Evolutionary conservation across 1,140 invertebrate genomes (phyloP).

Genomic region (Pectinophora gossypiella): DNA sequence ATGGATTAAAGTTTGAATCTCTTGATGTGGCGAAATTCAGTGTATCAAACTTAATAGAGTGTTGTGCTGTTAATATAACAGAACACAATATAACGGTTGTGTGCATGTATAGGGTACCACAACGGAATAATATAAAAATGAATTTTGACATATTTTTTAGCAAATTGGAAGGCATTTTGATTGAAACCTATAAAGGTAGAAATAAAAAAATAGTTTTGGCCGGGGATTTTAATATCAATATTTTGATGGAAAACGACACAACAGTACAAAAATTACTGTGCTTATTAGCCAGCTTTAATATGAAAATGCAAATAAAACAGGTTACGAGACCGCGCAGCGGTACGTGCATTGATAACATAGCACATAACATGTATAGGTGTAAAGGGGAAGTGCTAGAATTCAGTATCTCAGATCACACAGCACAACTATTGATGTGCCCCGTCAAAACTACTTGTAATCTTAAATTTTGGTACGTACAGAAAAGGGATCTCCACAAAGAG

Average conservation of each 20-base stretch:
- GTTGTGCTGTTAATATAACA: constrained; percentile 1
- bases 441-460: neutral
- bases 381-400: neutral
- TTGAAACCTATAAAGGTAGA: neutral
- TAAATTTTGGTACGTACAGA: neutral
- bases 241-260: neutral
- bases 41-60: neutral
- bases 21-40: neutral
- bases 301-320: neutral
- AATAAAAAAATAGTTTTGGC: neutral
- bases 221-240: neutral
- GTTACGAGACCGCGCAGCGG: neutral
- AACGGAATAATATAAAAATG: neutral
- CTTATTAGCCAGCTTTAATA: neutral
- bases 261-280: neutral
- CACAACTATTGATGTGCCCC: neutral
- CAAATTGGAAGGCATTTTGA: neutral
- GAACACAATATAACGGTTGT: constrained; percentile 1
- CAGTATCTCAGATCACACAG: neutral
- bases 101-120: constrained; percentile 5
- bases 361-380: neutral
- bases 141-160: neutral
- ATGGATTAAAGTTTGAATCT: neutral
- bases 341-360: too few relatives aligned
- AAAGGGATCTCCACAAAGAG: neutral